Evolutionary conservation across 2,797 vertebrate genomes (phyloP), one percentile per base, ranked within the genome.

Genomic region (Eupleurogrammus muticus): DNA sequence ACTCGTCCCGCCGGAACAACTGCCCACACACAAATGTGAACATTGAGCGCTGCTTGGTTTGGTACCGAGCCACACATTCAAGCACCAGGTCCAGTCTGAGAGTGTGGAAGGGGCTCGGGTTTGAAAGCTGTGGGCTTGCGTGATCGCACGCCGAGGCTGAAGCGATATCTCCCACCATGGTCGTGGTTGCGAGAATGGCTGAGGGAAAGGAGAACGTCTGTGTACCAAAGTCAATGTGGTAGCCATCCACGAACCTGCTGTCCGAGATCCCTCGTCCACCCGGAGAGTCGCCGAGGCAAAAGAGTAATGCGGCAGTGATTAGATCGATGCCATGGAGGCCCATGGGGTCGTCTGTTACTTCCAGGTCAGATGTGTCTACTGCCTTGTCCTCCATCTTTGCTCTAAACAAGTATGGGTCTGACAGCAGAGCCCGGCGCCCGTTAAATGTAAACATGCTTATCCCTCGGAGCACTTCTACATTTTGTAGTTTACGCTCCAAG

Each of bases 21-120:
- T 99, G 98, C 73, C 98, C 98, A 36, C 98, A 99, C 75, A 99
- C 97, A 86, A 99, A 99, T 21, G 98, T 99, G 96, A 99, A 99
- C 98, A 99, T 99, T 79, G 98, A 99, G 84, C 97, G 97, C 70
- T 99, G 98, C 90, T 99, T 99, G 63, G 97, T 98, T 88, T 99
- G 98, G 93, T 99, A 99, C 87, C 98, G 95, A 70, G 97, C 97
- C 68, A 99, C 97, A 77, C 97, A 99, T 90, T 99, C 98, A n/a
- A 99, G 95, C 72, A 99, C 97, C 82, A 99, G 94, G 91, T 99
- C 98, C 85, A 99, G 92, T 24, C 98, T 94, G 82, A 99, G 96
- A 0, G 97, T 98, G 93, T 99, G 98, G 92, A 99, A 99, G 40
- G 98, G 98, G 91, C 97, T 99, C 32, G 98, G 98, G 90, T 99